Conservation (phyloP, 2,797 vertebrate species). For the Falco concolor region DNA sequence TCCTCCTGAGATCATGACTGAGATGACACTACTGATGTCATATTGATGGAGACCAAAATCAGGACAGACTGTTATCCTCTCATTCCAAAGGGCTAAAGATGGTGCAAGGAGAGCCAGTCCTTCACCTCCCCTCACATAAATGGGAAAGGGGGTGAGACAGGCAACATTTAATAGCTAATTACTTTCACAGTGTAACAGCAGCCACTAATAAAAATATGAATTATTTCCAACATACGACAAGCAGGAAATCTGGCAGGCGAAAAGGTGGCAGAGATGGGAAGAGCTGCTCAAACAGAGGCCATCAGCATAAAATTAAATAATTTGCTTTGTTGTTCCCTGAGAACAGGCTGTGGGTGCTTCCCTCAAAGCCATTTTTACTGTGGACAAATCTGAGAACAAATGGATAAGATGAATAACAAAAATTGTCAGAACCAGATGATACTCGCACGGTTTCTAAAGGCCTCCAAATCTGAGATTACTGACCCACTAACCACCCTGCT, state of each 20-base stretch:
- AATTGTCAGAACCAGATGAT: not conserved
- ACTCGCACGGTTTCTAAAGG: not conserved
- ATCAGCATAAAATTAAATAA: not conserved
- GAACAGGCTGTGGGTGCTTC: not conserved
- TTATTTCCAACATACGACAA: not conserved
- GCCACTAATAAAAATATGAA: not conserved
- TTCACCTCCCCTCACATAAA: rapidly evolving
- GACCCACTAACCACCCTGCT: not conserved
- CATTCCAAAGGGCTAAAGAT: not conserved
- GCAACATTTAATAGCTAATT: not conserved
- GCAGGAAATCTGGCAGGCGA: not conserved
- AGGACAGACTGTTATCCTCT: not conserved
- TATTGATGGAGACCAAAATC: not conserved
- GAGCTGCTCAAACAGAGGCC: not conserved
- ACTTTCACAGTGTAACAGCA: not conserved
- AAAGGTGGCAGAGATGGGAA: slow-evolving; percentile 7
- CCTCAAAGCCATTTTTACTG: not conserved
- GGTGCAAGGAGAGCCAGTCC: not conserved
- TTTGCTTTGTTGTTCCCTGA: not conserved
- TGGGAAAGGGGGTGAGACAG: not conserved
- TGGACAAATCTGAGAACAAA: slow-evolving; percentile 6
- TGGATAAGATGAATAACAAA: not conserved
- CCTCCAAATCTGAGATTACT: not conserved
- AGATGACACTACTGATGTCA: not conserved
- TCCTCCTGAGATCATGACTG: not conserved